Percentiles rank a stretch among this genome's conserved stretches.
phyloP scores from a whole-genome alignment of 2,888 invertebrate species.

The Tenthredo livida region DNA sequence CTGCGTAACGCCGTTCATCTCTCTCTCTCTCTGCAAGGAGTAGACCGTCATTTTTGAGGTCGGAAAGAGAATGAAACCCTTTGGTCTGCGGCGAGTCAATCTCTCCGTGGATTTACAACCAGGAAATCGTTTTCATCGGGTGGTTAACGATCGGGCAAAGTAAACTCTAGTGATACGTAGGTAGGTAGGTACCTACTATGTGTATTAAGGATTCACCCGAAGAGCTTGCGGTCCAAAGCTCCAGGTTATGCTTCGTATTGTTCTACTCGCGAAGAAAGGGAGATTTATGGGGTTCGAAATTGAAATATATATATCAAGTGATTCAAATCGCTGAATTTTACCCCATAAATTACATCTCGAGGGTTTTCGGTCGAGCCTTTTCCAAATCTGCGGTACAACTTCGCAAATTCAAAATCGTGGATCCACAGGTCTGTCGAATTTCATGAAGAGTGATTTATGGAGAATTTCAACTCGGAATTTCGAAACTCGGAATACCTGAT shows the following conservation, averaged over 20 bases:
- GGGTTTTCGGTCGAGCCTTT: neutral
- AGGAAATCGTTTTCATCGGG: constrained; percentile 20
- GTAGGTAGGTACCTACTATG: neutral
- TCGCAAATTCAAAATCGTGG: neutral
- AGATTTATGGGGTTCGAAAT: neutral
- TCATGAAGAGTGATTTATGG: neutral
- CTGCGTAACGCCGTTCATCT: neutral
- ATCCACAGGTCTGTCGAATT: neutral
- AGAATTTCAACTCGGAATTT: neutral
- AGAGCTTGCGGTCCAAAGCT: neutral
- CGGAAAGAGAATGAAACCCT: constrained; percentile 38
- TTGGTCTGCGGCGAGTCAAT: constrained; percentile 9
- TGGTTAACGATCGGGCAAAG: neutral
- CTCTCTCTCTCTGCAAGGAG: neutral
- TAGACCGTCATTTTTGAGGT: constrained; percentile 41
- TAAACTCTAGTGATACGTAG: neutral
- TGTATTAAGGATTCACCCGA: neutral
- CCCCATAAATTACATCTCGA: neutral
- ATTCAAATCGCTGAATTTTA: neutral
- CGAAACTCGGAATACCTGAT: neutral
- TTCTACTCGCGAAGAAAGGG: neutral
- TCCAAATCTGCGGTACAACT: neutral
- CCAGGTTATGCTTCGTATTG: neutral
- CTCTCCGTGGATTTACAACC: constrained; percentile 9
- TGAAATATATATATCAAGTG: neutral